A percentile compares a stretch with the other conserved stretches of the same genome.
Conservation (phyloP, 2,888 invertebrate genomes). For the Merodon equestris region DNA sequence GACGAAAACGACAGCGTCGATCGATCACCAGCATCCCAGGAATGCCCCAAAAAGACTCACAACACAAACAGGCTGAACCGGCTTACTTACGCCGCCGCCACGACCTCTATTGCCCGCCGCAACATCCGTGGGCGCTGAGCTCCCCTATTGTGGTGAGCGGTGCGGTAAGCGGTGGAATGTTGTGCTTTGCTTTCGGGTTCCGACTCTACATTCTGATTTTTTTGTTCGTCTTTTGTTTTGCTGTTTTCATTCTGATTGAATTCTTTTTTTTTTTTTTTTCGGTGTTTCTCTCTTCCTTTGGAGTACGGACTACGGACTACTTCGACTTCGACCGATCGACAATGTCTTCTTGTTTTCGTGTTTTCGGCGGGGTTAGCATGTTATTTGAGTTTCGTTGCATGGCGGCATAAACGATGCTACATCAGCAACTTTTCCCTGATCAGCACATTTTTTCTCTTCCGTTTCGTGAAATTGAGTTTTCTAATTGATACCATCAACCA, state of each 20-base stretch:
- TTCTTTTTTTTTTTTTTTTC: background rate
- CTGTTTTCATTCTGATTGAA: background rate
- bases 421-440: slow-evolving; percentile 52
- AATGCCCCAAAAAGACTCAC: slow-evolving; percentile 52
- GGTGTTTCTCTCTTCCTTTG: no score
- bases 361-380: slow-evolving; percentile 55
- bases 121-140: slow-evolving; percentile 51
- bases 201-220: slow-evolving; percentile 32
- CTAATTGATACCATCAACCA: slow-evolving; percentile 11
- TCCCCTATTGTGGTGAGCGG: slow-evolving; percentile 10
- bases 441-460: slow-evolving; percentile 42
- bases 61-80: slow-evolving; percentile 60
- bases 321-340: slow-evolving; percentile 13
- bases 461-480: no score
- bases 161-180: background rate
- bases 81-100: slow-evolving; percentile 48
- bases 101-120: slow-evolving; percentile 61
- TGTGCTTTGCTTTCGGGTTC: background rate
- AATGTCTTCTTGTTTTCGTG: no score
- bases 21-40: slow-evolving; percentile 51
- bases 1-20: slow-evolving; percentile 31
- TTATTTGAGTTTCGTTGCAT: slow-evolving; percentile 50
- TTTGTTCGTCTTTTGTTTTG: slow-evolving; percentile 47
- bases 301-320: slow-evolving; percentile 49
- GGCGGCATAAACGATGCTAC: slow-evolving; percentile 39